Percentiles rank a stretch among this genome's conserved stretches.
phyloP scores from a whole-genome alignment of 2,888 invertebrate genomes.

The Xestoiulus laeticollis region DNA sequence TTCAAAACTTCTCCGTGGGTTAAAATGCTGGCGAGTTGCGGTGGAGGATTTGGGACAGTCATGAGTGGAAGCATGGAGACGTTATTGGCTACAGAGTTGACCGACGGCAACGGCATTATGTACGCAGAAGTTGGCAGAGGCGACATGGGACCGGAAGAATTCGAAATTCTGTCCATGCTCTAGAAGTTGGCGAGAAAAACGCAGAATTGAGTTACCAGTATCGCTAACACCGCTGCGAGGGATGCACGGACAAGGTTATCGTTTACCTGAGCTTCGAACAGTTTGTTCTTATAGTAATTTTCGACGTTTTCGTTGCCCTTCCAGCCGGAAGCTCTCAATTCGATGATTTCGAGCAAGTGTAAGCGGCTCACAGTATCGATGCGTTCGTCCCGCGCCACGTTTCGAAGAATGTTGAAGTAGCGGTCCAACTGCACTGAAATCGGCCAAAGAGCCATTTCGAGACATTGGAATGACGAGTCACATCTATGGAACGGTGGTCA shows the following conservation, averaged over 20 bases:
- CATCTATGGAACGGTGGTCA: neutral
- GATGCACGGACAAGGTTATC: neutral
- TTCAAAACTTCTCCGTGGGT: slow-evolving; percentile 86
- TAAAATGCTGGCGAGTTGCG: slow-evolving; percentile 52
- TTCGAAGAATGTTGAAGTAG: slow-evolving; percentile 85
- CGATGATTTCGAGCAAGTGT: slow-evolving; percentile 89
- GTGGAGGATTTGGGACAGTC: slow-evolving; percentile 46
- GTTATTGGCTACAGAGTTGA: slow-evolving; percentile 41
- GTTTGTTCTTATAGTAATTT: slow-evolving; percentile 76
- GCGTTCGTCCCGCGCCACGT: slow-evolving; percentile 87
- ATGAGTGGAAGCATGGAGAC: slow-evolving; percentile 1
- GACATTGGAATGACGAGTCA: neutral
- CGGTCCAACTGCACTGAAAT: slow-evolving; percentile 77
- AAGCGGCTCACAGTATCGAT: slow-evolving; percentile 85
- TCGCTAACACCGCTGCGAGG: no score
- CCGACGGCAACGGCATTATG: neutral
- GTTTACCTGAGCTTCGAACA: slow-evolving; percentile 65
- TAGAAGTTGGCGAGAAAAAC: neutral
- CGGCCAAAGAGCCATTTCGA: neutral
- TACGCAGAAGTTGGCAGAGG: neutral
- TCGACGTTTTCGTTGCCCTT: slow-evolving; percentile 83
- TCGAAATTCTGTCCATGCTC: slow-evolving; percentile 38
- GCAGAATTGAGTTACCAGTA: no score
- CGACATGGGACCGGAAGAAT: neutral
- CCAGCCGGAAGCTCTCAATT: slow-evolving; percentile 92